Base-by-base conservation (phyloP, 2,797 vertebrate genomes). In the Salarias fasciatus region DNA sequence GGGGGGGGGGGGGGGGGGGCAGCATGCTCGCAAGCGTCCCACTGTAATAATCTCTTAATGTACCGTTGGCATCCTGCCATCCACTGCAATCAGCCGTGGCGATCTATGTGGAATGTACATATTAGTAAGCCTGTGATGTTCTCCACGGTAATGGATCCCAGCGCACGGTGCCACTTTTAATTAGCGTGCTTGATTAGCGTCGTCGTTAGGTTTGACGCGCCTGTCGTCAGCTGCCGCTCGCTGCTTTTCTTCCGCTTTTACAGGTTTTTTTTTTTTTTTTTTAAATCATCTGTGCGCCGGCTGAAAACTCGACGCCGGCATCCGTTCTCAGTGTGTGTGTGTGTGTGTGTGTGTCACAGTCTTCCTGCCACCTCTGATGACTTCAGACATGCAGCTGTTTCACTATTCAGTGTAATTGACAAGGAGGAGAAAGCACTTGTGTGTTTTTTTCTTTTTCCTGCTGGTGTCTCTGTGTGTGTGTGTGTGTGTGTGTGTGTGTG, bases 31-130 rank as follows among this genome's bases (percentile, higher is more conserved):
- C 57, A 60, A 76, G 62, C 75, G 54, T 53, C 51, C 43, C 53
- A 45, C 57, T 57, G 66, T 73, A 83, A 78, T 82, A 88, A 88
- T 86, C 85, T 82, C 67, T 78, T 86, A 82, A 85, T 85, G 83
- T 80, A 76, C 59, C 49, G 67, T 35, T 85, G 88, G 84, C 73
- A 1, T 60, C 3, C 45, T 57, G 82, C 83, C 84, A 83, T 70
- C 74, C 44, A 46, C 72, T 76, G 56, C 79, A 73, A 82, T 84
- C 86, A 84, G 64, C 68, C 64, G 2, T 73, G 60, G 35, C 64
- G 86, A 86, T 88, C 85, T 79, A 80, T 89, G 82, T 72, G 51
- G 42, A 58, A 58, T 30, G 53, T 53, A 53, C 57, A 72, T 77
- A 77, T 79, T 74, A 74, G 70, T 69, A 74, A 79, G 42, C 68